Percentiles rank a stretch among this genome's conserved stretches.
Conservation (phyloP, 2,888 invertebrate genomes). For the Plebejus melissa region DNA sequence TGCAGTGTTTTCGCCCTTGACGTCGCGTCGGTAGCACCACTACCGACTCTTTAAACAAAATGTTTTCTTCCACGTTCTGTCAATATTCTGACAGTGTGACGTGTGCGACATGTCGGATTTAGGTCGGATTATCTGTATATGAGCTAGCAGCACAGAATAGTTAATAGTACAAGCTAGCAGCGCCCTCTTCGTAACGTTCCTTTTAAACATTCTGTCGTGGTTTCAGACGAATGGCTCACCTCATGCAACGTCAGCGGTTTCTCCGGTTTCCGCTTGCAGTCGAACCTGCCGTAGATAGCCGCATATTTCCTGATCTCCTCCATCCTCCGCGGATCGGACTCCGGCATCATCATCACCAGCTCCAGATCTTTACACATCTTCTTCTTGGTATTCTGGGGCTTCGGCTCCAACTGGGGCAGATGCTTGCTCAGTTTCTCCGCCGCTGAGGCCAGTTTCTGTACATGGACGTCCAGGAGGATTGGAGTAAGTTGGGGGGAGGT, state of each 20-base stretch:
- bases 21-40: too few species aligned
- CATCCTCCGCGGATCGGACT: constrained; percentile 92
- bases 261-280: constrained; percentile 97
- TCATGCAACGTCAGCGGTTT: constrained; percentile 98
- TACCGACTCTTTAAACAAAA: too few species aligned
- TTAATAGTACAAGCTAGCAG: too few species aligned
- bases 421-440: constrained; percentile 90
- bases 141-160: too few species aligned
- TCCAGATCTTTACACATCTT: constrained; percentile 95
- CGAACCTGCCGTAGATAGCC: constrained; percentile 98
- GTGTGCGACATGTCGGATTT: too few species aligned
- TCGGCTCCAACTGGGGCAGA: constrained; percentile 92
- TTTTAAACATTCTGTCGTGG: too few species aligned
- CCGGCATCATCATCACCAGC: constrained; percentile 94
- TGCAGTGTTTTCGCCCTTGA: too few species aligned
- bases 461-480: constrained; percentile 89
- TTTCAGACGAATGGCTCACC: constrained; percentile 65
- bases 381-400: constrained; percentile 94
- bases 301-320: constrained; percentile 97
- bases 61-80: too few species aligned
- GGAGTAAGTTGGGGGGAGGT: constrained; percentile 86
- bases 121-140: too few species aligned
- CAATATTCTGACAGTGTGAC: too few species aligned
- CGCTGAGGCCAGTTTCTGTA: constrained; percentile 88
- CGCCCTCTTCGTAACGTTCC: too few species aligned